Evolutionary conservation across 1,140 invertebrate genomes (phyloP).

Genomic region (Heliconius himera): DNA sequence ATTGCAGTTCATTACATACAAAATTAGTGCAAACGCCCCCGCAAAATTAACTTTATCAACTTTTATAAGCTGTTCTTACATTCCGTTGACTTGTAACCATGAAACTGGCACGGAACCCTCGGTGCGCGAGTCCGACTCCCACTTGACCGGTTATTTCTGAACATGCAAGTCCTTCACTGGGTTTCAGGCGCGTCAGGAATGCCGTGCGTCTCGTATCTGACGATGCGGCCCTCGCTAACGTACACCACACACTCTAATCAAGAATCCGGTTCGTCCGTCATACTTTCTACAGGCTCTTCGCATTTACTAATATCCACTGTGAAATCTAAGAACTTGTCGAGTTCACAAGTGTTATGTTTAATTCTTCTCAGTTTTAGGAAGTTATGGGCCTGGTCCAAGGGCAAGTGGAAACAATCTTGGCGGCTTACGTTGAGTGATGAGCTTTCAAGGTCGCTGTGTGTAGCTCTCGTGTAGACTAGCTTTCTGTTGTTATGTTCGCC

Average conservation of each 20-base stretch:
- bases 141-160: too few relatives aligned
- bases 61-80: too few relatives aligned
- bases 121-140: too few relatives aligned
- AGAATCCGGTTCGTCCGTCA: constrained; percentile 33
- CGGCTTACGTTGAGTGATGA: constrained; percentile 52
- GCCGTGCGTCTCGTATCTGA: constrained; percentile 40
- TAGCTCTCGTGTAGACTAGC: constrained; percentile 56
- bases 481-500: constrained; percentile 56
- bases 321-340: constrained; percentile 60
- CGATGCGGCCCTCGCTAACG: constrained; percentile 49
- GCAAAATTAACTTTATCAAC: too few relatives aligned
- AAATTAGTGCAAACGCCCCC: too few relatives aligned
- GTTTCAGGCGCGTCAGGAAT: constrained; percentile 4
- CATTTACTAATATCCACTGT: constrained; percentile 52
- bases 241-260: constrained; percentile 50
- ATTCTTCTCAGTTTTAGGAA: constrained; percentile 57
- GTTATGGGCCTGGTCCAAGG: constrained; percentile 64
- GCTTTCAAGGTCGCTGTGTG: constrained; percentile 70
- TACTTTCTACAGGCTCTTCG: constrained; percentile 21
- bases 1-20: too few relatives aligned
- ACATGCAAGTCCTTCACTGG: not conserved
- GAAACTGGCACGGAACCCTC: too few relatives aligned
- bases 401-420: constrained; percentile 71
- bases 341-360: constrained; percentile 54
- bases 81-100: too few relatives aligned